Conservation (phyloP, 2,888 invertebrate genomes). For the Nemotelus pantherinus region DNA sequence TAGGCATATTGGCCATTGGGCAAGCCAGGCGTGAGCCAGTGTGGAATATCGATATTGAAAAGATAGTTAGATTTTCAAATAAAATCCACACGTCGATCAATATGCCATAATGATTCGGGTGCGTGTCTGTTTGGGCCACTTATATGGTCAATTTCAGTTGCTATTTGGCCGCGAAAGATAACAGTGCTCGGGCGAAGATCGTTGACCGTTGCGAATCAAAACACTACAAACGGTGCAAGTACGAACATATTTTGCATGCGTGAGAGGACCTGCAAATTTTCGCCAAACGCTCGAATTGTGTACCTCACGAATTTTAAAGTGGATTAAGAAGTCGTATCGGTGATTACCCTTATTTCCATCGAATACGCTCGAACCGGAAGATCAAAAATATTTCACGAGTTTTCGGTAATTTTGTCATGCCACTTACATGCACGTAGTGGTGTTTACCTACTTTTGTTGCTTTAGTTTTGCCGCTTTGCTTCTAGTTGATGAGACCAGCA, state of each 20-base stretch:
- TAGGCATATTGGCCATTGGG: conserved; percentile 21
- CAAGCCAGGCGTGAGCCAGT: neutral
- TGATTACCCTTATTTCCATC: neutral
- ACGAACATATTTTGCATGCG: neutral
- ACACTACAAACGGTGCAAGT: neutral
- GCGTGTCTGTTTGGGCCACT: conserved; percentile 1
- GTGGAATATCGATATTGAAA: conserved; percentile 1
- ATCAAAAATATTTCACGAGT: too few species aligned
- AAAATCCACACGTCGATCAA: neutral
- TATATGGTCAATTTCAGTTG: conserved; percentile 8
- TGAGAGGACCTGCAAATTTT: neutral
- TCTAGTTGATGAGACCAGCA: neutral
- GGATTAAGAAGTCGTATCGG: neutral
- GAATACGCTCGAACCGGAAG: neutral
- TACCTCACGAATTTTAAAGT: neutral
- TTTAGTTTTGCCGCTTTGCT: neutral
- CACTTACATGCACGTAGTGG: too few species aligned
- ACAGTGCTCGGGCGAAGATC: neutral
- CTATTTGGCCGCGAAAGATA: neutral
- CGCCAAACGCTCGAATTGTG: too few species aligned
- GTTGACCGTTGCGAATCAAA: neutral
- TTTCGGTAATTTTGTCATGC: too few species aligned
- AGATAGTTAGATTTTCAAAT: neutral
- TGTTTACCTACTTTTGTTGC: neutral
- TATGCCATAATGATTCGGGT: neutral